Base-by-base conservation (phyloP, 2,888 invertebrate species). In the Gymnocheta viridis region DNA sequence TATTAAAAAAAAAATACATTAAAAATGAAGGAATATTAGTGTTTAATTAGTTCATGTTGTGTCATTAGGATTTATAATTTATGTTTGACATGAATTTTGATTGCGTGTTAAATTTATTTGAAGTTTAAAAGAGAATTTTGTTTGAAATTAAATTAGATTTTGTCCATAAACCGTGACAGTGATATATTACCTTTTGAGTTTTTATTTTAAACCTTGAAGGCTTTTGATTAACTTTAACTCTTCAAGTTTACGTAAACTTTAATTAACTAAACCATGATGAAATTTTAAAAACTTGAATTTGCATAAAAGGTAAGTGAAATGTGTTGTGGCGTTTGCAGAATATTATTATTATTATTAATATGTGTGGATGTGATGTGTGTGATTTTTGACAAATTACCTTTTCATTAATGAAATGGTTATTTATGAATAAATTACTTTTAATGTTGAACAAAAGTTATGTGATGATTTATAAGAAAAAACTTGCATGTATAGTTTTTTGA, bases 11-110 rank as follows among this genome's bases (percentile, higher is more conserved):
- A 27, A 29, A 29, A 29, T 19, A 35, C 0, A 4, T 35, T 35
- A 1, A 10, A 49, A 47, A 35, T 27, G 2, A 38, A 4, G 24
- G 60, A 0, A 35, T 62, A 27, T 47, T 60, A 24, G 1, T 73
- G 35, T 12, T 35, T 60, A 73, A 73, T 73, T 62, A 49, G 35
- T 62, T 17, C 12, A 73, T 49, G 35, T 49, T 47, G 35, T 47
- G 47, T 49, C 22, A 38, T 35, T 7, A 17, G 38, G 12, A 41
- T 69, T 41, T 9, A 62, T 49, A 62, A 62, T 62, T 73, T 29
- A 38, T 51, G 24, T 51, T 51, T 51, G 47, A 51, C 17, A 27
- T 51, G 49, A 32, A 47, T 58, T 58, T 44, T 51, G 14, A 12
- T 44, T 19, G 12, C 70, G 38, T 70, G 70, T 19, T 19, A n/a